Evolutionary conservation across 2,113 vertebrate species (phyloP).

Genomic region (Sminthopsis crassicaudata): DNA sequence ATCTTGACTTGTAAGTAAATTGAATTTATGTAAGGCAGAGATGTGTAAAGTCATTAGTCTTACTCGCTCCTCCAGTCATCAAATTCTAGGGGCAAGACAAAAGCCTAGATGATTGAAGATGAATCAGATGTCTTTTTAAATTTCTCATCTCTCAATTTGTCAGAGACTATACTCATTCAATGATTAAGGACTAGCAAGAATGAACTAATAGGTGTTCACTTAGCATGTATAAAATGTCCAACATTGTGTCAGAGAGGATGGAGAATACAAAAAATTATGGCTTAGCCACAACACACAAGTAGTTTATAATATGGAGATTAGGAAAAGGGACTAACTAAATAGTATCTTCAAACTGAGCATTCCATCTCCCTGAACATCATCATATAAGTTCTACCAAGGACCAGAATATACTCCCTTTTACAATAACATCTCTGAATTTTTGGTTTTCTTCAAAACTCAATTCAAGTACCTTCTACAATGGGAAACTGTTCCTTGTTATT

Average conservation of each 20-base stretch:
- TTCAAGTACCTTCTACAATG: background rate
- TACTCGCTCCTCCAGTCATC: too few species aligned
- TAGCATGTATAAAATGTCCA: background rate
- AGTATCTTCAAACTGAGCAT: background rate
- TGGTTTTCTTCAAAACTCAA: background rate
- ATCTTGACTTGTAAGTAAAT: too few species aligned
- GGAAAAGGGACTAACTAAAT: background rate
- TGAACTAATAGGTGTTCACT: background rate
- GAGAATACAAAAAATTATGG: background rate
- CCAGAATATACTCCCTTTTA: background rate
- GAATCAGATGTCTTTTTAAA: too few species aligned
- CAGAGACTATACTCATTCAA: too few species aligned
- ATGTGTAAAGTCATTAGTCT: too few species aligned
- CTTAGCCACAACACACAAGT: background rate
- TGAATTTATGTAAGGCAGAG: too few species aligned
- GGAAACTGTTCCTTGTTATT: background rate
- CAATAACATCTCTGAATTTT: background rate
- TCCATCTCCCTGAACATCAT: background rate
- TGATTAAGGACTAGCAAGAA: background rate
- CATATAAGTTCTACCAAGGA: background rate
- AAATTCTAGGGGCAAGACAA: too few species aligned
- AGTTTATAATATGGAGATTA: background rate
- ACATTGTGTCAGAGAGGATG: background rate
- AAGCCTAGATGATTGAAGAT: too few species aligned
- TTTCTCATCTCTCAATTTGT: too few species aligned